Percentiles rank a stretch among this genome's conserved stretches.
Evolutionary conservation across 2,888 invertebrate species (phyloP).

Genomic region (Dicranocentrus wangi): DNA sequence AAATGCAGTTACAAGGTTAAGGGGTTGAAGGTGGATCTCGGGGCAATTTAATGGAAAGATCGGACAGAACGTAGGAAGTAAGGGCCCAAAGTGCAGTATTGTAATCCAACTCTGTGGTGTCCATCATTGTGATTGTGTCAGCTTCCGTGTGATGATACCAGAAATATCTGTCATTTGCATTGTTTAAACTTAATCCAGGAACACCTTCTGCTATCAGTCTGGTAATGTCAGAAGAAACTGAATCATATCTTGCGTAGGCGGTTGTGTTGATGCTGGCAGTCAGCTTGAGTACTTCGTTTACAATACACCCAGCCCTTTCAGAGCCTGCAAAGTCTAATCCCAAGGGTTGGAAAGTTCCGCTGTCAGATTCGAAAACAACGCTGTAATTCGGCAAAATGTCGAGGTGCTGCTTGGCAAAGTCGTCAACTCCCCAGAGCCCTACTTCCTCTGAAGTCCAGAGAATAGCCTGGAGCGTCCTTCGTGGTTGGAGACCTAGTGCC

Average conservation of each 20-base stretch:
- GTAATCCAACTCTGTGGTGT: slow-evolving; percentile 81
- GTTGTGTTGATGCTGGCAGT: slow-evolving; percentile 79
- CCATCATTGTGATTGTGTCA: slow-evolving; percentile 85
- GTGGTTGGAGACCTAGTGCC: slow-evolving; percentile 79
- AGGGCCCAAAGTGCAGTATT: slow-evolving; percentile 86
- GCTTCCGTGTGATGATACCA: slow-evolving; percentile 78
- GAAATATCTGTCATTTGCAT: slow-evolving; percentile 82
- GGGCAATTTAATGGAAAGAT: slow-evolving; percentile 82
- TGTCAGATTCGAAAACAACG: slow-evolving; percentile 88
- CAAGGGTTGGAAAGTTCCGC: slow-evolving; percentile 82
- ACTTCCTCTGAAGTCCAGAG: slow-evolving; percentile 89
- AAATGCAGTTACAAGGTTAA: too few species aligned
- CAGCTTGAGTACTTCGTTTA: slow-evolving; percentile 81
- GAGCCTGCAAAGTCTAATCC: slow-evolving; percentile 83
- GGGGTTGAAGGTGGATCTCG: slow-evolving; percentile 74
- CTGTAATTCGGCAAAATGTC: slow-evolving; percentile 80
- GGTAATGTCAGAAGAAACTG: slow-evolving; percentile 80
- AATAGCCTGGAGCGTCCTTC: slow-evolving; percentile 83
- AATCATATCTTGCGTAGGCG: slow-evolving; percentile 76
- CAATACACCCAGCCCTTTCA: slow-evolving; percentile 80
- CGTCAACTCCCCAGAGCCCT: slow-evolving; percentile 78
- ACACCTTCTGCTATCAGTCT: slow-evolving; percentile 80
- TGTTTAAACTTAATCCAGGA: slow-evolving; percentile 82
- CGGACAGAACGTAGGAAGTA: slow-evolving; percentile 85
- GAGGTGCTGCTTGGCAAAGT: slow-evolving; percentile 80